Evolutionary conservation across 2,888 invertebrate genomes (phyloP).

Genomic region (Coelopa pilipes): DNA sequence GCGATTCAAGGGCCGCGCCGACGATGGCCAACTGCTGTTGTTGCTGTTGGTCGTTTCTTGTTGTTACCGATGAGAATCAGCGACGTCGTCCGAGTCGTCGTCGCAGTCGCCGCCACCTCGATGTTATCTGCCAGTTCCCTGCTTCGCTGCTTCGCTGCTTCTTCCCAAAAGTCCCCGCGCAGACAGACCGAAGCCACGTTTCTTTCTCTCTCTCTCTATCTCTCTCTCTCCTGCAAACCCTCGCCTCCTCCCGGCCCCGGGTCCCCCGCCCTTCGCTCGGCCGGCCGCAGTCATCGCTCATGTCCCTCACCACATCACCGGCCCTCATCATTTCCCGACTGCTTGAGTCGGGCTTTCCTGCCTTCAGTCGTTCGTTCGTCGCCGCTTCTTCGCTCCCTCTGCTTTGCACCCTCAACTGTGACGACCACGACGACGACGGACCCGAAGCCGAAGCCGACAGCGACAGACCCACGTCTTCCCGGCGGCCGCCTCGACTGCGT

Average conservation of each 20-base stretch:
- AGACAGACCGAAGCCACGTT: too few species aligned
- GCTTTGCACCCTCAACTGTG: too few species aligned
- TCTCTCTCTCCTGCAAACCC: background rate
- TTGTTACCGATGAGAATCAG: background rate
- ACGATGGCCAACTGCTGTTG: background rate
- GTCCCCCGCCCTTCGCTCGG: background rate
- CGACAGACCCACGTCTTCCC: too few species aligned
- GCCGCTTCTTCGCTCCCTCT: background rate
- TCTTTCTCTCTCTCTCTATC: background rate
- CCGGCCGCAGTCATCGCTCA: background rate
- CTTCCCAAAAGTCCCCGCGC: background rate
- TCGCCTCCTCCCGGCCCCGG: background rate
- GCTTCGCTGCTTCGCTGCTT: slow-evolving; percentile 24
- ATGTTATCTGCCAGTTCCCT: slow-evolving; percentile 13
- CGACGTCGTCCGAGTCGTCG: too few species aligned
- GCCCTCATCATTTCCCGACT: slow-evolving; percentile 58
- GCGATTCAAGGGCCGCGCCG: background rate
- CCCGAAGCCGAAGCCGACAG: too few species aligned
- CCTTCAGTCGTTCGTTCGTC: background rate
- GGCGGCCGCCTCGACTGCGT: too few species aligned
- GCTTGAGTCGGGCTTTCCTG: slow-evolving; percentile 22
- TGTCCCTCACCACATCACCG: slow-evolving; percentile 37
- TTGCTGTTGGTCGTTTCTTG: too few species aligned
- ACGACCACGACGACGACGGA: too few species aligned
- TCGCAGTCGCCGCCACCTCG: background rate